These are phyloP conservation scores for Drosophila sechellia DNA, from an alignment of 1,140 invertebrate genomes.

Conservation along the genomic window DNA sequence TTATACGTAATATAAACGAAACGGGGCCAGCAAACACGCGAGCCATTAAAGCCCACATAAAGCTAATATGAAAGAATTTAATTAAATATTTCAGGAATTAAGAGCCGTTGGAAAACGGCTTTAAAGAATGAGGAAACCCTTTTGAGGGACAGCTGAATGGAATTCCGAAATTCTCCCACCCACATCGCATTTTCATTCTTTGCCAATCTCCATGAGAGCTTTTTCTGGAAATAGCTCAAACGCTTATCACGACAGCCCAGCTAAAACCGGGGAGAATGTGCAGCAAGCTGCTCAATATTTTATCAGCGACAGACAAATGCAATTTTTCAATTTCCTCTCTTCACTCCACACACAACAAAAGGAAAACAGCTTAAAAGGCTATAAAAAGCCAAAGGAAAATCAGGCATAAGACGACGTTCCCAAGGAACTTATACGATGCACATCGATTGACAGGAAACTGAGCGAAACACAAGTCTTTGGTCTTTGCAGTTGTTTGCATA, in stretches of 20 bases:
- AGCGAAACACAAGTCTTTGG: constrained; percentile 13
- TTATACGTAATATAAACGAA: constrained; percentile 7
- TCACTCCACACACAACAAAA: constrained; percentile 46
- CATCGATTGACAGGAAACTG: constrained; percentile 47
- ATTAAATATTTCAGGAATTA: constrained; percentile 33
- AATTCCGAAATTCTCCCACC: constrained; percentile 14
- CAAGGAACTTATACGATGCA: constrained; percentile 33
- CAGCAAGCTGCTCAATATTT: constrained; percentile 64
- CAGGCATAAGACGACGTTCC: constrained; percentile 25
- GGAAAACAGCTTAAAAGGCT: constrained; percentile 66
- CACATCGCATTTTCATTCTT: constrained; percentile 16
- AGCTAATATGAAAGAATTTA: constrained; percentile 14
- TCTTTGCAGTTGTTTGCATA: constrained; percentile 58
- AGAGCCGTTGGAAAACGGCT: constrained; percentile 26
- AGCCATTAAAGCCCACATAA: background rate
- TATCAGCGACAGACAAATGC: constrained; percentile 69
- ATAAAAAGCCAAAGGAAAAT: constrained; percentile 57
- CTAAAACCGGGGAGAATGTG: constrained; percentile 16
- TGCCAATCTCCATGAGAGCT: constrained; percentile 47
- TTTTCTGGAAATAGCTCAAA: constrained; percentile 62
- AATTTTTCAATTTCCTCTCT: constrained; percentile 71
- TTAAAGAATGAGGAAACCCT: constrained; percentile 40
- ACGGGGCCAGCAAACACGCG: constrained; percentile 17
- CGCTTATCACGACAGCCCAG: constrained; percentile 56
- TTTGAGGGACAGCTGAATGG: constrained; percentile 28